Conservation (phyloP, 1,140 invertebrate species). For the Camponotus pennsylvanicus region DNA sequence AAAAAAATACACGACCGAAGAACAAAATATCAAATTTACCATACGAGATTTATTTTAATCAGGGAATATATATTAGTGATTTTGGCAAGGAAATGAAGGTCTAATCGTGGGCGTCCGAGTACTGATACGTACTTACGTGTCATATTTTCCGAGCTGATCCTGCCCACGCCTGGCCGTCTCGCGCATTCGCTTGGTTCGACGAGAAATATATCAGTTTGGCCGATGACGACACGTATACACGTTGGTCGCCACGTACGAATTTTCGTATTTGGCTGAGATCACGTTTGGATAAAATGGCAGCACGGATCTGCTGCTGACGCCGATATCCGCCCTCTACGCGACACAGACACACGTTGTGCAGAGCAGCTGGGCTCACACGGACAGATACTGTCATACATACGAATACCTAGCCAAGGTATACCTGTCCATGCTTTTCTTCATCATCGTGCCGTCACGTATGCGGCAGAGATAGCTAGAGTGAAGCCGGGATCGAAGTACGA, state of each 20-base stretch:
- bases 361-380: constrained; percentile 52
- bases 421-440: constrained; percentile 72
- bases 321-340: constrained; percentile 58
- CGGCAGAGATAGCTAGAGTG: constrained; percentile 28
- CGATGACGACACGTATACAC: constrained; percentile 60
- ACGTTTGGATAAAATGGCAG: constrained; percentile 85
- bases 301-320: constrained; percentile 74
- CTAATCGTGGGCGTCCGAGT: constrained; percentile 57
- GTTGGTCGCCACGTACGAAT: constrained; percentile 80
- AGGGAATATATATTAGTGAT: background rate
- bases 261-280: constrained; percentile 83
- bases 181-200: constrained; percentile 16
- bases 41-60: constrained; percentile 48
- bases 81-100: constrained; percentile 2
- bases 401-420: constrained; percentile 54
- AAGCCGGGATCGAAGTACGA: constrained; percentile 27
- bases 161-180: constrained; percentile 54
- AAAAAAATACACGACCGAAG: background rate
- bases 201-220: constrained; percentile 52
- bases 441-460: constrained; percentile 74
- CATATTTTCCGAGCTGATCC: constrained; percentile 66
- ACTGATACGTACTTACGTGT: constrained; percentile 51
- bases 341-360: constrained; percentile 3
- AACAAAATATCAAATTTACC: constrained; percentile 34
- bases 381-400: constrained; percentile 12